A percentile compares a stretch with the other conserved stretches of the same genome.
Evolutionary conservation across 2,113 vertebrate species (phyloP).

Genomic region (Glareola pratincola): DNA sequence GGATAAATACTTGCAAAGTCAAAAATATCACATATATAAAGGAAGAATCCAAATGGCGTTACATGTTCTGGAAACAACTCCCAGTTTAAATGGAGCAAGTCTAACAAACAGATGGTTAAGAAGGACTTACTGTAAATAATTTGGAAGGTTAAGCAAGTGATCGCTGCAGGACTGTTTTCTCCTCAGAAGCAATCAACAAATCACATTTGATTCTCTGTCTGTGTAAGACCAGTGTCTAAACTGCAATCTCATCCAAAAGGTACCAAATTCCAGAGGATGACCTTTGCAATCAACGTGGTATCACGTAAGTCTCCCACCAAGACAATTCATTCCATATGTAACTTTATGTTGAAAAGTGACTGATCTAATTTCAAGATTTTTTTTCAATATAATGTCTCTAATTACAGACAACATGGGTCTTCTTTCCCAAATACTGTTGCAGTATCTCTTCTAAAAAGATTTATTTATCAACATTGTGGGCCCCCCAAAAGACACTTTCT

Average conservation of each 20-base stretch:
- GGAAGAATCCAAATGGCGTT: not conserved
- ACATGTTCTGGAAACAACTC: not conserved
- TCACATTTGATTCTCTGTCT: not conserved
- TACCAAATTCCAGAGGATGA: not conserved
- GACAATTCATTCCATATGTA: constrained; percentile 7
- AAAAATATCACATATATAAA: not conserved
- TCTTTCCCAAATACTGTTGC: not conserved
- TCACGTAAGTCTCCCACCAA: not conserved
- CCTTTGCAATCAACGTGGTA: not conserved
- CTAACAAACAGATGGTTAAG: not conserved
- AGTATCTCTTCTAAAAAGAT: not conserved
- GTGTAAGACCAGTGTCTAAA: not conserved
- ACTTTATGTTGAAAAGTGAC: not conserved
- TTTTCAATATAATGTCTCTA: not conserved
- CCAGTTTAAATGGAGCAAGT: not conserved
- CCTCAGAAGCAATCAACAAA: not conserved
- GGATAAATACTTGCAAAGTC: not conserved
- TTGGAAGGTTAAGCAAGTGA: not conserved
- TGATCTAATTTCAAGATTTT: not conserved
- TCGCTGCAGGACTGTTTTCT: not conserved
- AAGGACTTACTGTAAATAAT: not conserved
- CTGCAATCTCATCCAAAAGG: not conserved
- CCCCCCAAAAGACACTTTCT: not conserved
- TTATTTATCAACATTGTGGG: not conserved
- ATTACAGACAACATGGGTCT: not conserved